Percentiles rank a stretch among this genome's conserved stretches.
Conservation (phyloP, 1,140 invertebrate species). For the Callitettix versicolor region DNA sequence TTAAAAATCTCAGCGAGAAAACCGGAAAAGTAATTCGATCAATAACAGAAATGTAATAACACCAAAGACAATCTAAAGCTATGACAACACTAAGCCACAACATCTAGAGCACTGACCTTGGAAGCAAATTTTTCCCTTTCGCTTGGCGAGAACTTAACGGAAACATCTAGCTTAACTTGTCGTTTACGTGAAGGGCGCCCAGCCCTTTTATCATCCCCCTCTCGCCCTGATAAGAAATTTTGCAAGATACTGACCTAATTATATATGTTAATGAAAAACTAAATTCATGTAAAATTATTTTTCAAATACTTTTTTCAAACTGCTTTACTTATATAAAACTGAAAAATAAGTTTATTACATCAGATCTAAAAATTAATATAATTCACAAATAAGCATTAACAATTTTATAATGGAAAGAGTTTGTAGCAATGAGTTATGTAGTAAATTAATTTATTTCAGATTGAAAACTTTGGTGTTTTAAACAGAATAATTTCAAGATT, state of each 20-base stretch:
- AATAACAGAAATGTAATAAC: background rate
- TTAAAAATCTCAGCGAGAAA: too few species aligned
- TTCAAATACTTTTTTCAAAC: background rate
- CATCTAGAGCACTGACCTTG: constrained; percentile 22
- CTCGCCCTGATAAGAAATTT: constrained; percentile 1
- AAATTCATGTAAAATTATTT: background rate
- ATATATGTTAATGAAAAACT: background rate
- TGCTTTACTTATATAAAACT: background rate
- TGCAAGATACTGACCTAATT: background rate
- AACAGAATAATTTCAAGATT: too few species aligned
- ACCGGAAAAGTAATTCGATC: too few species aligned
- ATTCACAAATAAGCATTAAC: background rate
- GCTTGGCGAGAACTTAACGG: constrained; percentile 63
- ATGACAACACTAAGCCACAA: background rate
- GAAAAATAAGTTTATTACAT: background rate
- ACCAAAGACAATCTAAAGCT: background rate
- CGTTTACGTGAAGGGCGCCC: background rate
- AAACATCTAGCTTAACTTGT: constrained; percentile 60
- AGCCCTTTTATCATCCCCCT: background rate
- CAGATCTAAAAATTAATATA: background rate
- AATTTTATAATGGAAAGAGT: background rate
- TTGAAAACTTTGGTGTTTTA: too few species aligned
- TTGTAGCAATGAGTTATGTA: too few species aligned
- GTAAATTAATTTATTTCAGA: too few species aligned
- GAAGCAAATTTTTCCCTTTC: constrained; percentile 29